Evolutionary conservation across 2,888 invertebrate genomes (phyloP), one percentile per base, ranked within the genome.

Genomic region (Troglohyphantes excavatus): DNA sequence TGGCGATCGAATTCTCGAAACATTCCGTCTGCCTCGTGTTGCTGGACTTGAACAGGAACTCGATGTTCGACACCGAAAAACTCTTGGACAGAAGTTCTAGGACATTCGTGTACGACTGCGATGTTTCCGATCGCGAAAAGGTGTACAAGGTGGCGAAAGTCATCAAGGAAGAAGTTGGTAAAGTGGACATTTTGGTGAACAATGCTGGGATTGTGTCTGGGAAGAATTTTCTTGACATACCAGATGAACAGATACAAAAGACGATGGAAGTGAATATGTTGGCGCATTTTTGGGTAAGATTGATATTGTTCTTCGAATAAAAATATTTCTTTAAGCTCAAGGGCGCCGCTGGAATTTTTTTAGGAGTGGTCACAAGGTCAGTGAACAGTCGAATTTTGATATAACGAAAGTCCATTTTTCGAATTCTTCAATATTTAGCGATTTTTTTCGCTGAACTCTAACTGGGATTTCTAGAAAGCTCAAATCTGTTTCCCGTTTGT

Each of bases 191-290:
- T 91, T 94, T 98, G 83, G 95, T 98, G 90, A 98, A 98, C 94
- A 98, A 98, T 93, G 98, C 98, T 17, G 98, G 98, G 11, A 96
- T 98, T 75, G 97, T 97, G 9, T 96, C 96, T 6, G 97, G 97
- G 0, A 95, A 95, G 92, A 95, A 95, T 91, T 94, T 98, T 65
- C 94, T 98, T 92, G 97, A 98, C 79, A 97, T 96, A 1, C 96
- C 97, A 0, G 97, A 98, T 93, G 95, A 97, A 91, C 95, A 97
- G 91, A 97, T 98, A 92, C 96, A 96, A 93, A 95, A 96, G 92
- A 98, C 98, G 0, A 96, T 98, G 93, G 96, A 96, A 92, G 98
- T 98, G 89, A 98, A 98, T 93, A 95, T 97, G 46, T 94, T 98
- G 93, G 96, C 97, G 65, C 97, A 98, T 93, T 98, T 98, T 94